Evolutionary conservation across 2,888 invertebrate genomes (phyloP).

Genomic region (Hydrotaea cyrtoneurina): DNA sequence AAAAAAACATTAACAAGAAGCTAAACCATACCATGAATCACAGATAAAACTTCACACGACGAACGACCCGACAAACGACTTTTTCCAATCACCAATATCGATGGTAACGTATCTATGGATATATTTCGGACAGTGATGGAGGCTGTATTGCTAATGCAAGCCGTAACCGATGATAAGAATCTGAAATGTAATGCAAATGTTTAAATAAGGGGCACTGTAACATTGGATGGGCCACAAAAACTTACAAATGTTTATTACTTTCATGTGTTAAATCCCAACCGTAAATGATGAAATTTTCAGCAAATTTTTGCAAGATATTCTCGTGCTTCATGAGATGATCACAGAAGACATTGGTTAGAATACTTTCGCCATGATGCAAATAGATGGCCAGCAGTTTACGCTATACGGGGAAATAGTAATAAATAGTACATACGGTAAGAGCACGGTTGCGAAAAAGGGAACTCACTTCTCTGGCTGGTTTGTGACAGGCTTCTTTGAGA

Average conservation of each 20-base stretch:
- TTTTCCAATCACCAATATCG: constrained; percentile 93
- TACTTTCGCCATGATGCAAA: constrained; percentile 97
- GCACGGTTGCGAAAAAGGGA: background rate
- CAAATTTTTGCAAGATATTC: constrained; percentile 93
- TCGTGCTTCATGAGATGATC: constrained; percentile 96
- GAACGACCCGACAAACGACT: constrained; percentile 85
- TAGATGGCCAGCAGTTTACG: constrained; percentile 96
- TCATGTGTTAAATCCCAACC: constrained; percentile 98
- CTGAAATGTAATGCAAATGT: constrained; percentile 79
- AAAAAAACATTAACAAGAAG: constrained; percentile 38
- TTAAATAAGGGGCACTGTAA: background rate
- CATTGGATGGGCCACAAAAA: constrained; percentile 20
- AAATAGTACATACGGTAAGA: background rate
- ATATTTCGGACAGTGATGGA: constrained; percentile 92
- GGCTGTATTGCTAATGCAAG: constrained; percentile 90
- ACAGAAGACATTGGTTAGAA: constrained; percentile 98
- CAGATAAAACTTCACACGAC: constrained; percentile 93
- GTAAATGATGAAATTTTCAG: constrained; percentile 95
- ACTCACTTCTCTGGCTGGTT: constrained; percentile 92
- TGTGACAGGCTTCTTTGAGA: constrained; percentile 92
- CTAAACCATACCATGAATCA: constrained; percentile 88
- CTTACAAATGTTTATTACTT: constrained; percentile 90
- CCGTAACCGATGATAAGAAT: constrained; percentile 88
- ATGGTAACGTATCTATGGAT: constrained; percentile 92
- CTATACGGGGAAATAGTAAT: constrained; percentile 82